phyloP scores from a whole-genome alignment of 2,797 vertebrate genomes.

The Brachyalestes nurse region DNA sequence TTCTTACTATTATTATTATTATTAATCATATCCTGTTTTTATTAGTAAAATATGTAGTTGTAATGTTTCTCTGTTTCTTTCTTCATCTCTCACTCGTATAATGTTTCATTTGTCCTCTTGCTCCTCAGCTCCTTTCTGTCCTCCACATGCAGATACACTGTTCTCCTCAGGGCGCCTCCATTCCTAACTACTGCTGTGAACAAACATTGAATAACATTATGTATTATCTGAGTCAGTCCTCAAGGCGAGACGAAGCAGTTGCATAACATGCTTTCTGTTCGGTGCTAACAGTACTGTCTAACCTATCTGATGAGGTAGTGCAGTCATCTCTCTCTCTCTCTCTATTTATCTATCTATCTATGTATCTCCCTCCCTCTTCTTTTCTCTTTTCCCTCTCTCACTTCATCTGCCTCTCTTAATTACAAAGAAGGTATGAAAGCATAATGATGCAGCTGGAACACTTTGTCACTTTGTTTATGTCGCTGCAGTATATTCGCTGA shows the following conservation, averaged over 20 bases:
- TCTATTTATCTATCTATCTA: background rate
- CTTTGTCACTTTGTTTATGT: background rate
- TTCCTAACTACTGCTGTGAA: slow-evolving; percentile 28
- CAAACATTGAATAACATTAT: slow-evolving; percentile 52
- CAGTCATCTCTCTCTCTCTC: background rate
- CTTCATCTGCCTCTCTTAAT: background rate
- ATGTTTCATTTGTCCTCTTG: background rate
- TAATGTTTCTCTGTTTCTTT: slow-evolving; percentile 1
- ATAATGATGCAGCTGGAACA: background rate
- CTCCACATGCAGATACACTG: slow-evolving; percentile 14
- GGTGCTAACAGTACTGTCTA: slow-evolving; percentile 19
- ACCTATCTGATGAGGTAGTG: slow-evolving; percentile 13
- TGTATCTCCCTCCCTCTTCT: no score
- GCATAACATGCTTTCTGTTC: slow-evolving; percentile 48
- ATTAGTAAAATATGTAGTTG: background rate
- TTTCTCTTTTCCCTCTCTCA: no score
- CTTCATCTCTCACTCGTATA: background rate
- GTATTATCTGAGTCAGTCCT: slow-evolving; percentile 41
- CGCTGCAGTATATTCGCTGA: background rate
- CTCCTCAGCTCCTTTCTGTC: background rate
- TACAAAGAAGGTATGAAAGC: background rate
- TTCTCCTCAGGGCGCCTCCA: slow-evolving; percentile 12
- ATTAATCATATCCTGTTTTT: background rate
- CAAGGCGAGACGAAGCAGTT: slow-evolving; percentile 39
- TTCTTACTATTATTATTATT: no score